Evolutionary conservation across 35 echinoderm and acorn worm species (phyloP).

Genomic region (Ptychodera flava): DNA sequence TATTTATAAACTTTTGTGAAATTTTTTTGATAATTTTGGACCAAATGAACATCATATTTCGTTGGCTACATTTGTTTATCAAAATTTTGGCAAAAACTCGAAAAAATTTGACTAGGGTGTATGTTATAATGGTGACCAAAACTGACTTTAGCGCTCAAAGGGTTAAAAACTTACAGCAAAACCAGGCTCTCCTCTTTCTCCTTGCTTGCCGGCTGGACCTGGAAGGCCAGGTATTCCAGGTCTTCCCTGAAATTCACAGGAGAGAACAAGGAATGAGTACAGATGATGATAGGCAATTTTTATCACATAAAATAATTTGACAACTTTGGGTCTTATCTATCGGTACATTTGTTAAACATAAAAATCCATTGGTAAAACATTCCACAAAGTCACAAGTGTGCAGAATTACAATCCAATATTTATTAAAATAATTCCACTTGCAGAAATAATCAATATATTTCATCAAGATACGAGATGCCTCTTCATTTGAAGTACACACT

Average conservation of each 20-base stretch:
- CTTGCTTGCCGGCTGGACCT: constrained; percentile 4
- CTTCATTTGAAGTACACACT: no score
- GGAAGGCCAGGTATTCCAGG: constrained; percentile 3
- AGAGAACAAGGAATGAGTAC: neutral
- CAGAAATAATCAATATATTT: no score
- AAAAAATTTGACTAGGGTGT: no score
- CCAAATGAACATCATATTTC: no score
- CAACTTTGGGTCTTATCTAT: neutral
- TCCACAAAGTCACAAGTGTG: neutral
- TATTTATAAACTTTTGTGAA: no score
- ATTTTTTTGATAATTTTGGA: no score
- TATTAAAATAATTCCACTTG: constrained; percentile 4
- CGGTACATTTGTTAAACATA: neutral
- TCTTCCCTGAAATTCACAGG: constrained; percentile 5
- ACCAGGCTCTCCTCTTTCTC: constrained; percentile 17
- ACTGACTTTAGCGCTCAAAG: no score
- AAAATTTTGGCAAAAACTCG: no score
- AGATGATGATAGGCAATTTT: neutral
- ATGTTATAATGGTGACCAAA: no score
- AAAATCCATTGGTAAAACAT: neutral
- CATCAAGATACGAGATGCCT: no score
- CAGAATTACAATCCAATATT: neutral
- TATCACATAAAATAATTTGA: neutral
- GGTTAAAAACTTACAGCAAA: neutral
- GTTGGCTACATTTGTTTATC: no score